phyloP scores from a whole-genome alignment of 2,888 invertebrate genomes.

The Conomelus anceps region DNA sequence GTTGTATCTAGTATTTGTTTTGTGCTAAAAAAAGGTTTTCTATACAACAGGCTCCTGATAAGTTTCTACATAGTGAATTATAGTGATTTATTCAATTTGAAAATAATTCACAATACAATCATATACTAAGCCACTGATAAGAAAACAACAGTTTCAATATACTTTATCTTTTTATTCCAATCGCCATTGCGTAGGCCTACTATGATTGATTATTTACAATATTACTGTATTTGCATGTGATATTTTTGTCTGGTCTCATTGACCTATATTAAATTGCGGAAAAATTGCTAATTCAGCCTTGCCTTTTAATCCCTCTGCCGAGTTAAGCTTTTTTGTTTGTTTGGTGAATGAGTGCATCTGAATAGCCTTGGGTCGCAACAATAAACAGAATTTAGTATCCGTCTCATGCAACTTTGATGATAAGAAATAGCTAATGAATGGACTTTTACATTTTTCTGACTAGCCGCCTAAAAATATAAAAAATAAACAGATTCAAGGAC shows the following conservation, averaged over 20 bases:
- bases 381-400: not conserved
- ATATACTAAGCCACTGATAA: not conserved
- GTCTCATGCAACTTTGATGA: not conserved
- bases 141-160: not conserved
- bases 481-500: not conserved
- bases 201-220: not conserved
- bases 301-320: not conserved
- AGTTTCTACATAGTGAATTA: too few relatives aligned
- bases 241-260: not conserved
- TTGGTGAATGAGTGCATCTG: not conserved
- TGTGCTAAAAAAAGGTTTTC: too few relatives aligned
- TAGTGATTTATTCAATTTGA: not conserved
- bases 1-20: too few relatives aligned
- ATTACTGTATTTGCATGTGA: not conserved
- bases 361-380: not conserved
- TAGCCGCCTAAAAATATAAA: too few relatives aligned
- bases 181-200: not conserved
- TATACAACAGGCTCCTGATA: too few relatives aligned
- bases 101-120: not conserved
- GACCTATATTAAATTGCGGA: not conserved
- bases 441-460: not conserved
- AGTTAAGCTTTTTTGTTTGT: not conserved
- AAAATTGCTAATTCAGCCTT: not conserved
- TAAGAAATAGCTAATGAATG: not conserved
- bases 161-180: not conserved